Conservation (phyloP, 2,888 invertebrate species). For the Eudasyphora cyanicolor region DNA sequence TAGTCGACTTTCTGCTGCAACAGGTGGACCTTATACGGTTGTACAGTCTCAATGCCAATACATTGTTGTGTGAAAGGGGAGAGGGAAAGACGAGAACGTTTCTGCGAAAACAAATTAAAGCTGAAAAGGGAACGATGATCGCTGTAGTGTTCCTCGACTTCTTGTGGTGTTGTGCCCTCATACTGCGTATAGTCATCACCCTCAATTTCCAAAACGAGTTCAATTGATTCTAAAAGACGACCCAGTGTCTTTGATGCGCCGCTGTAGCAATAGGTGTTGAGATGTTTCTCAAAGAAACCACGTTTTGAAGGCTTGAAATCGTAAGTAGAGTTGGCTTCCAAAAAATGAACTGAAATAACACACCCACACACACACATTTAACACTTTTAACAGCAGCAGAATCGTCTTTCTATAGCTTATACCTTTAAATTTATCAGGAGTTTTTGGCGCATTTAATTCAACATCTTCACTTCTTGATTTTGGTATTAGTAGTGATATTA, state of each 20-base stretch:
- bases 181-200: slow-evolving; percentile 87
- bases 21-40: slow-evolving; percentile 83
- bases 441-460: not conserved
- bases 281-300: slow-evolving; percentile 67
- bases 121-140: slow-evolving; percentile 86
- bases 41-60: slow-evolving; percentile 85
- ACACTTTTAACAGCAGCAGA: not conserved
- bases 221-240: slow-evolving; percentile 86
- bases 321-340: slow-evolving; percentile 67
- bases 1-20: slow-evolving; percentile 85
- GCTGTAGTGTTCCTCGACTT: slow-evolving; percentile 84
- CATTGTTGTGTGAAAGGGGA: slow-evolving; percentile 87
- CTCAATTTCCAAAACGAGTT: slow-evolving; percentile 82
- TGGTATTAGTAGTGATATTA: slow-evolving; percentile 6
- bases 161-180: slow-evolving; percentile 84
- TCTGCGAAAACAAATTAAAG: slow-evolving; percentile 84
- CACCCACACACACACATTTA: not conserved
- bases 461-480: slow-evolving; percentile 12
- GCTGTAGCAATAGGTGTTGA: slow-evolving; percentile 86
- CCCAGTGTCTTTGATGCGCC: slow-evolving; percentile 85
- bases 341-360: slow-evolving; percentile 45
- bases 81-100: slow-evolving; percentile 83
- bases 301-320: slow-evolving; percentile 54
- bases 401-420: not conserved
- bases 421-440: slow-evolving; percentile 23